Base-by-base conservation (phyloP, 2,113 vertebrate genomes). In the Vombatus ursinus region DNA sequence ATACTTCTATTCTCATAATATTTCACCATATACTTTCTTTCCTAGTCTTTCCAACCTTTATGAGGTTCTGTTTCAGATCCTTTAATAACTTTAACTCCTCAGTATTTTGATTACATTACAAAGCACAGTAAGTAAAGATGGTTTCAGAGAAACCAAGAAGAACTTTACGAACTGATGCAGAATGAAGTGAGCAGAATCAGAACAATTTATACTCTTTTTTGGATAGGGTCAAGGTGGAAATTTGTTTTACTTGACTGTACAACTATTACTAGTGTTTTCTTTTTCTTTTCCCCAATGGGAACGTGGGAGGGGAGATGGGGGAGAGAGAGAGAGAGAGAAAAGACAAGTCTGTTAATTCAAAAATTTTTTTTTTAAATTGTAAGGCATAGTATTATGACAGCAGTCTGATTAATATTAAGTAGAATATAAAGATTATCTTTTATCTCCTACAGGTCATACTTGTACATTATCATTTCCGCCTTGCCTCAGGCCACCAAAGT, bases 61-160 rank as follows among this genome's bases (percentile, higher is more conserved):
- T 91, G 90, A 95, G 94, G 28, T 4, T 90, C 53, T 94, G 92
- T 90, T 68, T 89, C 47, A 92, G n/a, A 49, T 94, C 90, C 52
- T 28, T 51, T 50, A 93, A 93, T 54, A 92, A 91, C 53, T 89
- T 97, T 92, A 93, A 91, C 91, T 89, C 50, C 84, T 91, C 50
- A 96, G 57, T 50, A 92, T 50, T 96, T 93, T 90, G 95, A 57
- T 37, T 84, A 22, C n/a, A 37, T 37, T 22, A 6, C n/a, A 84
- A 7, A 22, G 19, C 19, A 84, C n/a, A 77, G 16, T 22, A 77
- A n/a, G 37, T n/a, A 77, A 77, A 77, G n/a, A 77, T 14, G 37
- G 37, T 77, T 77, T 44, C 4, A 19, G 37, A 77, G 37, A 77
- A 77, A 77, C 37, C 37, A n/a, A 1, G 37, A 22, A 77, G 37